These are phyloP conservation scores for Eledona agricola DNA, from an alignment of 2,888 invertebrate species.

Conservation along the genomic window DNA sequence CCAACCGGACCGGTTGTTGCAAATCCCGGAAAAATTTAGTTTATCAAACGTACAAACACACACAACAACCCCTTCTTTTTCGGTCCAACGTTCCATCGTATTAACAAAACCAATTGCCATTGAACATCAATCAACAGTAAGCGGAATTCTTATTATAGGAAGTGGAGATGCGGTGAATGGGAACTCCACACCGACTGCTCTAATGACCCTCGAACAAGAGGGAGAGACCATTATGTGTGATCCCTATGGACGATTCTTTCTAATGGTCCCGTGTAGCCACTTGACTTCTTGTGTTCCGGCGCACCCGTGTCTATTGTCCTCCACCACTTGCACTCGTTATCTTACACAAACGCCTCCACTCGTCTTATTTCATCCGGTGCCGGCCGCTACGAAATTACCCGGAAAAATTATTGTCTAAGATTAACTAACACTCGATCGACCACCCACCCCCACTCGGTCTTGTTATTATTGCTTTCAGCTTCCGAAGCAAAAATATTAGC, in stretches of 20 bases:
- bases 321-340: conserved; percentile 38
- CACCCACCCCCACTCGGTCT: neutral
- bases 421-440: neutral
- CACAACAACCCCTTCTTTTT: conserved; percentile 5
- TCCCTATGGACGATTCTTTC: conserved; percentile 38
- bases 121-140: conserved; percentile 40
- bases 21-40: too few relatives aligned
- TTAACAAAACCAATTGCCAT: conserved; percentile 42
- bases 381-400: neutral
- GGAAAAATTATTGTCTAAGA: conserved; percentile 2
- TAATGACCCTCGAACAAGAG: conserved; percentile 39
- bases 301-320: conserved; percentile 41
- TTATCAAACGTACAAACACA: conserved; percentile 3
- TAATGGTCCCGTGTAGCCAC: conserved; percentile 44
- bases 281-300: conserved; percentile 44
- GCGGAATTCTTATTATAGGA: conserved; percentile 38
- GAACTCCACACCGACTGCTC: conserved; percentile 35
- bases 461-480: neutral
- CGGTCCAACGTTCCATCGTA: too few relatives aligned
- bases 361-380: neutral
- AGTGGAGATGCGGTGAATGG: conserved; percentile 38
- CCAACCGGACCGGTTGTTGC: too few relatives aligned
- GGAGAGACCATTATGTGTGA: conserved; percentile 40
- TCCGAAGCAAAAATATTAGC: conserved; percentile 1
- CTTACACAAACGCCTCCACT: conserved; percentile 15